Percentiles rank a stretch among this genome's conserved stretches.
Conservation (phyloP, 92 coral and sea anemone genomes). For the Siderastrea radians region DNA sequence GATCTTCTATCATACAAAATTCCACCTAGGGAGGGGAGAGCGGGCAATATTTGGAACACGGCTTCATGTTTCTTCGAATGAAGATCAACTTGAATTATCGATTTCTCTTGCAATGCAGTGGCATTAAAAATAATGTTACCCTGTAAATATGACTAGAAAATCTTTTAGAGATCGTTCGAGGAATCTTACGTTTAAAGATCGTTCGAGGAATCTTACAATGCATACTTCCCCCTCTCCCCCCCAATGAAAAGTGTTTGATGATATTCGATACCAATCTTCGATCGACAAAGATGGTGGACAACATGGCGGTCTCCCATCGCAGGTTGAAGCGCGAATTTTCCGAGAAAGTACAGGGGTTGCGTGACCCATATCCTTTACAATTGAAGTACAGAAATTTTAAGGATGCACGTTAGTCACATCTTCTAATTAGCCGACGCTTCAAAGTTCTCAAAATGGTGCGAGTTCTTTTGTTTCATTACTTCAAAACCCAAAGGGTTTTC, state of each 20-base stretch:
- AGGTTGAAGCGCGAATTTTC: neutral
- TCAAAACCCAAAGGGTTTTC: conserved; percentile 88
- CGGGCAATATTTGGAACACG: too few species aligned
- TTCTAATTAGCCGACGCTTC: neutral
- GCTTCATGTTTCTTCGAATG: too few species aligned
- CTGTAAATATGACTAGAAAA: too few species aligned
- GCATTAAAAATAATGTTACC: too few species aligned
- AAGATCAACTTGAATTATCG: too few species aligned
- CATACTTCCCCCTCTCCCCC: neutral
- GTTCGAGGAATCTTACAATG: neutral
- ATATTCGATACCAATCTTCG: conserved; percentile 16
- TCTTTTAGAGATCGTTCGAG: too few species aligned
- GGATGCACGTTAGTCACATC: neutral
- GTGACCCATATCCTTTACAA: neutral
- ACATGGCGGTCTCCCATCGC: neutral
- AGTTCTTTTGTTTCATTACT: conserved; percentile 92
- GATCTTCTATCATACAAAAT: too few species aligned
- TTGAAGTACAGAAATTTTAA: too few species aligned
- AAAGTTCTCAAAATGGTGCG: conserved; percentile 80
- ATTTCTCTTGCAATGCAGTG: too few species aligned
- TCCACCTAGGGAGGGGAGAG: too few species aligned
- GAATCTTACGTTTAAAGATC: neutral
- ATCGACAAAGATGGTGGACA: conserved; percentile 28
- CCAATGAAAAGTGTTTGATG: neutral
- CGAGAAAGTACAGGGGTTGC: neutral